Conservation (phyloP, 2,888 invertebrate genomes). For the Aphrophora alni region DNA sequence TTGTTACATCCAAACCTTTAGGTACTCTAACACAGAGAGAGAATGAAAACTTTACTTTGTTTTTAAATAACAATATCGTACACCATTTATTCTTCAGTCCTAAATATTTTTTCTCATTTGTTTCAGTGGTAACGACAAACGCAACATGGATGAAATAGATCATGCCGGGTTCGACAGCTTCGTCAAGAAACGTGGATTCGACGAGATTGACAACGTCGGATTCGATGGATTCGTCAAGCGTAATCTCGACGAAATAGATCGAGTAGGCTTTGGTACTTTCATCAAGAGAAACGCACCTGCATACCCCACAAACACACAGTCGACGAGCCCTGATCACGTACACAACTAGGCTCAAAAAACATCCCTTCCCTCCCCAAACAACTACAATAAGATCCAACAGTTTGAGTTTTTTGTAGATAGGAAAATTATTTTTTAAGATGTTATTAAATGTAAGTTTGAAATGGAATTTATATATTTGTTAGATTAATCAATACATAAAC, state of each 20-base stretch:
- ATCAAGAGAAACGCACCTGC: constrained; percentile 56
- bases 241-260: constrained; percentile 60
- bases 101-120: neutral
- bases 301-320: neutral
- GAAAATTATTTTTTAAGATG: neutral
- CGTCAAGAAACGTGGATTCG: constrained; percentile 65
- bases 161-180: constrained; percentile 63
- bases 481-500: no score
- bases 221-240: constrained; percentile 65
- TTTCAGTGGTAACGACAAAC: constrained; percentile 57
- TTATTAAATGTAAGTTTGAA: neutral
- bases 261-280: constrained; percentile 59
- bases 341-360: constrained; percentile 25
- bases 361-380: no score
- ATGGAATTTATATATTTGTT: neutral
- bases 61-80: no score
- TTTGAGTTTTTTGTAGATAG: neutral
- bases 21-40: no score
- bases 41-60: no score
- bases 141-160: constrained; percentile 69
- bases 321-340: neutral
- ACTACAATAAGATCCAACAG: no score
- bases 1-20: no score
- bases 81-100: no score
- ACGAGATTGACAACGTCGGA: constrained; percentile 68